These are phyloP conservation scores for Cistogaster globosa DNA, from an alignment of 2,888 invertebrate species.

Conservation along the genomic window DNA sequence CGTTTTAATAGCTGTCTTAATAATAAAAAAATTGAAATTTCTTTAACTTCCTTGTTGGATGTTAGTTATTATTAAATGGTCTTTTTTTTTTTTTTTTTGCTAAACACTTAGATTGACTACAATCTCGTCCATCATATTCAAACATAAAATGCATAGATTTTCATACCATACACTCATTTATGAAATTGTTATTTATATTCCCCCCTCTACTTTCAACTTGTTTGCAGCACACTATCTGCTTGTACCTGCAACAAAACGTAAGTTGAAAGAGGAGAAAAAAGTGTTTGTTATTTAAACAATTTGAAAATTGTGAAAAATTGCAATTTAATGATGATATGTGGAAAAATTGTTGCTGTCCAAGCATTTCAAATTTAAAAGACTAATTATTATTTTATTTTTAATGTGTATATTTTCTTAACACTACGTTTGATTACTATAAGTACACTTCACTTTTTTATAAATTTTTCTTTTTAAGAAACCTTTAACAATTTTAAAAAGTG, in stretches of 20 bases:
- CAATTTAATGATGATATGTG: slow-evolving; percentile 77
- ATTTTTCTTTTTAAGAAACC: too few relatives aligned
- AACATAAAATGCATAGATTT: slow-evolving; percentile 58
- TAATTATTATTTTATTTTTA: slow-evolving; percentile 62
- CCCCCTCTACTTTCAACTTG: not conserved
- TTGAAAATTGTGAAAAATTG: slow-evolving; percentile 78
- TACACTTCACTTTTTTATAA: too few relatives aligned
- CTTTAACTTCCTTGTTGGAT: slow-evolving; percentile 63
- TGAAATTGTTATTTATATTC: slow-evolving; percentile 5
- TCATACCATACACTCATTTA: slow-evolving; percentile 54
- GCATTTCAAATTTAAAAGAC: slow-evolving; percentile 66
- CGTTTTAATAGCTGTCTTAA: slow-evolving; percentile 20
- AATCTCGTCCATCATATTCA: slow-evolving; percentile 69
- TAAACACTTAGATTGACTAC: slow-evolving; percentile 30
- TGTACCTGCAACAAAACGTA: slow-evolving; percentile 15
- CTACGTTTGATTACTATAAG: not conserved
- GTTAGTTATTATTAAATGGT: slow-evolving; percentile 54
- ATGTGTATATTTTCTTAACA: not conserved
- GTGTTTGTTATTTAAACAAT: slow-evolving; percentile 69
- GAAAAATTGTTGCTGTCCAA: slow-evolving; percentile 71
- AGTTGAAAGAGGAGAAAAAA: slow-evolving; percentile 11
- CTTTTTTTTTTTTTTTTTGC: slow-evolving; percentile 13
- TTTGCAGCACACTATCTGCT: slow-evolving; percentile 8
- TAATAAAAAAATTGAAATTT: slow-evolving; percentile 35
- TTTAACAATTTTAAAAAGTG: too few relatives aligned